Evolutionary conservation across 2,797 vertebrate species (phyloP).

Genomic region (Rhynchotus rufescens): DNA sequence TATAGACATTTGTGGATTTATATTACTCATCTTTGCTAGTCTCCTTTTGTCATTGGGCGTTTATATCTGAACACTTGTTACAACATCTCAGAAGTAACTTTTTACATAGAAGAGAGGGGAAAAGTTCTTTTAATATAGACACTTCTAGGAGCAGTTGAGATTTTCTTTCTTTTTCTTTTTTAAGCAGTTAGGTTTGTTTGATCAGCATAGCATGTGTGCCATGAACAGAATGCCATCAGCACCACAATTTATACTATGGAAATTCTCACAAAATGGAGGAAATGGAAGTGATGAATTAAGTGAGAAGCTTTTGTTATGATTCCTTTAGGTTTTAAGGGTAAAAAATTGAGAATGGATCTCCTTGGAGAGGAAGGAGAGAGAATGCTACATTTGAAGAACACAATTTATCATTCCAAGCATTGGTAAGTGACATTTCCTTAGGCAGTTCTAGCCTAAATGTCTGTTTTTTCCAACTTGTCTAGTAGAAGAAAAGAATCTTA

Average conservation of each 20-base stretch:
- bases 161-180: background rate
- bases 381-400: constrained; percentile 58
- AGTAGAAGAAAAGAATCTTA: background rate
- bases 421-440: constrained; percentile 56
- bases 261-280: constrained; percentile 41
- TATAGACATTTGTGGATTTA: background rate
- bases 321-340: constrained; percentile 66
- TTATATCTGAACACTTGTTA: background rate
- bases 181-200: background rate
- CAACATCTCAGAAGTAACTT: background rate
- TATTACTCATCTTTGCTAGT: background rate
- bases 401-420: constrained; percentile 53
- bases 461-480: background rate
- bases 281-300: constrained; percentile 60
- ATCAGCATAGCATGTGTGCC: background rate
- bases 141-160: background rate
- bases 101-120: background rate
- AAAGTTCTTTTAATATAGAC: background rate
- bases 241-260: background rate
- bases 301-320: constrained; percentile 69
- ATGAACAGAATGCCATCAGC: background rate
- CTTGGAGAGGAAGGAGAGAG: constrained; percentile 61
- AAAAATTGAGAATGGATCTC: constrained; percentile 68
- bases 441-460: background rate
- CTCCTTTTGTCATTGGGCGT: background rate